These are phyloP conservation scores for Ia io DNA, from an alignment of 2,113 vertebrate species.

Conservation along the genomic window DNA sequence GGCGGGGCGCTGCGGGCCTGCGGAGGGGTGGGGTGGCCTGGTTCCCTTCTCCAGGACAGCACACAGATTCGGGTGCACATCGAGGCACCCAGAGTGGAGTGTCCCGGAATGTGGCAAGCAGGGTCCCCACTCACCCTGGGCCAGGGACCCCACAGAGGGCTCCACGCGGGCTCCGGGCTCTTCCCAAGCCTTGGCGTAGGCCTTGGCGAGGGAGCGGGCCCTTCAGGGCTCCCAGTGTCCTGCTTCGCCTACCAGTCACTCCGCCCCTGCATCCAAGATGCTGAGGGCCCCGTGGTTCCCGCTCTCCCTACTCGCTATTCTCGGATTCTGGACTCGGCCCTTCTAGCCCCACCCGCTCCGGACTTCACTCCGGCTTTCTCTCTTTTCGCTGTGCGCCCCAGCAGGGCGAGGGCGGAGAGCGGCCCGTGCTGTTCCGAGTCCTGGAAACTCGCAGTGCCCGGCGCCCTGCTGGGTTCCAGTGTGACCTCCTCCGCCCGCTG, in stretches of 20 bases:
- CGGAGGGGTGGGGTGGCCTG: rapidly evolving
- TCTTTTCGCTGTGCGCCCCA: not conserved
- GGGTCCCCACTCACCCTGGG: rapidly evolving
- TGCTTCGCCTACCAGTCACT: rapidly evolving
- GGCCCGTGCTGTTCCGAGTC: rapidly evolving
- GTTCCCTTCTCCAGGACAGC: rapidly evolving
- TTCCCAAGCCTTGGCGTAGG: not conserved
- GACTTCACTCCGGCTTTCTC: not conserved
- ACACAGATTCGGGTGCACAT: not conserved
- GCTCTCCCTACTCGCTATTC: rapidly evolving
- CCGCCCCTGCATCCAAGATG: rapidly evolving
- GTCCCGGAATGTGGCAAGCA: not conserved
- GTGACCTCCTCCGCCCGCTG: not conserved
- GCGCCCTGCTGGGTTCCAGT: not conserved
- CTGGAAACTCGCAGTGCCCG: not conserved
- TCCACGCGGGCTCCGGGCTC: not conserved
- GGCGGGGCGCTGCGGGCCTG: not conserved
- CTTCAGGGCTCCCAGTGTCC: not conserved
- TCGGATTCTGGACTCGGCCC: rapidly evolving
- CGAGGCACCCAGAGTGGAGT: not conserved
- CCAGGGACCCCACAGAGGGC: too few relatives aligned
- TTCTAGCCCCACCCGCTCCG: rapidly evolving
- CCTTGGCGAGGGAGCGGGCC: not conserved
- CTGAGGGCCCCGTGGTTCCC: rapidly evolving
- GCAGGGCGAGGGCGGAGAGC: too few relatives aligned